Evolutionary conservation across 1,140 invertebrate species (phyloP).

Genomic region (Penaeus japonicus): DNA sequence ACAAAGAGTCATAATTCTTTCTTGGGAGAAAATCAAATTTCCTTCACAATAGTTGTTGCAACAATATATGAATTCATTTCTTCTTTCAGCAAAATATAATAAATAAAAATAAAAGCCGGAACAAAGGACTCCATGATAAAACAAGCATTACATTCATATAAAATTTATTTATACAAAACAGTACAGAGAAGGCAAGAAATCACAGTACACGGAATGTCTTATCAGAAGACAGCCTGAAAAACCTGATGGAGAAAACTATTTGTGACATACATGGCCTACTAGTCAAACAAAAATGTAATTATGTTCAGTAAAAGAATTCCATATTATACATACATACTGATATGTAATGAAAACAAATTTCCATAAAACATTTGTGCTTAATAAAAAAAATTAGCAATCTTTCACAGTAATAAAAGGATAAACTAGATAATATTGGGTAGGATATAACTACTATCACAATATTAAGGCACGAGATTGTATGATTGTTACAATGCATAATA

Average conservation of each 20-base stretch:
- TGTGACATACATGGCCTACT: neutral
- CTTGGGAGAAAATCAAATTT: no score
- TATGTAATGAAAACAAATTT: conserved; percentile 26
- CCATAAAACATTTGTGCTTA: conserved; percentile 18
- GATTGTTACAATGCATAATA: conserved; percentile 48
- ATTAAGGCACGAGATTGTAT: conserved; percentile 50
- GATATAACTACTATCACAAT: conserved; percentile 55
- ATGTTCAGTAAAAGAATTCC: neutral
- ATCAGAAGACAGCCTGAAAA: conserved; percentile 46
- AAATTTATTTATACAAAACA: conserved; percentile 57
- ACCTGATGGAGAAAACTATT: conserved; percentile 1
- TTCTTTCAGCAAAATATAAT: no score
- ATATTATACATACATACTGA: conserved; percentile 29
- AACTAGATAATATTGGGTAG: conserved; percentile 27
- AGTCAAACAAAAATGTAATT: neutral
- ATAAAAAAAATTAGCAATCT: conserved; percentile 16
- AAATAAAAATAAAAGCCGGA: no score
- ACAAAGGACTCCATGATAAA: neutral
- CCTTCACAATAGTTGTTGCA: no score
- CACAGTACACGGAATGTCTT: conserved; percentile 55
- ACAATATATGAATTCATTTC: no score
- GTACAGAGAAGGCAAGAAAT: conserved; percentile 46
- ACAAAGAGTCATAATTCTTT: no score
- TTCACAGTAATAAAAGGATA: conserved; percentile 9
- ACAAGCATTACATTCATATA: conserved; percentile 33